A percentile compares a stretch with the other conserved stretches of the same genome.
Evolutionary conservation across 1,140 invertebrate genomes (phyloP).

Genomic region (Olivierus martensii): DNA sequence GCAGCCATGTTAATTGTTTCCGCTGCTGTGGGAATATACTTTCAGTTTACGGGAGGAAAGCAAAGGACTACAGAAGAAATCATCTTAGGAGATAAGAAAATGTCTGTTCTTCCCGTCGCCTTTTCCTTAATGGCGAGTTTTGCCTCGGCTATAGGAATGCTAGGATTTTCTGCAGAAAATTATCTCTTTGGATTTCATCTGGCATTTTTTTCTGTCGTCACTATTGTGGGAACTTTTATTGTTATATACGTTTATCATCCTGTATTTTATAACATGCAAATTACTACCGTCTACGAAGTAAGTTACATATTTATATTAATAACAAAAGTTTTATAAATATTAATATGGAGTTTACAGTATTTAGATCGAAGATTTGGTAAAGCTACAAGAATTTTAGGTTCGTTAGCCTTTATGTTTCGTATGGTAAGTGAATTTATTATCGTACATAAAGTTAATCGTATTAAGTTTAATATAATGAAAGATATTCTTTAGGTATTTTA

Average conservation of each 20-base stretch:
- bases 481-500: conserved; percentile 47
- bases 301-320: too few relatives aligned
- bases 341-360: conserved; percentile 38
- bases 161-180: conserved; percentile 75
- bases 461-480: background rate
- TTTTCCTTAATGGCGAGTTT: conserved; percentile 85
- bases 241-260: conserved; percentile 68
- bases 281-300: conserved; percentile 68
- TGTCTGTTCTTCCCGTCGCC: conserved; percentile 61
- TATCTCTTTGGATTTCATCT: conserved; percentile 71
- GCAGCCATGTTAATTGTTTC: conserved; percentile 31
- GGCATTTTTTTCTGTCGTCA: conserved; percentile 64
- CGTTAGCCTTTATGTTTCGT: conserved; percentile 59
- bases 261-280: conserved; percentile 71
- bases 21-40: conserved; percentile 60
- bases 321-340: too few relatives aligned
- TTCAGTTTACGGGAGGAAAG: conserved; percentile 65
- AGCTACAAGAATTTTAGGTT: conserved; percentile 49
- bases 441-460: too few relatives aligned
- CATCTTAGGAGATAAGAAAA: conserved; percentile 58
- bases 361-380: conserved; percentile 65
- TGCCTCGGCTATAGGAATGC: conserved; percentile 84
- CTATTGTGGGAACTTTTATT: conserved; percentile 63
- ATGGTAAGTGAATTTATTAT: conserved; percentile 30
- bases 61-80: conserved; percentile 79